Conservation (phyloP, 2,888 invertebrate species). For the Cylindroiulus punctatus region DNA sequence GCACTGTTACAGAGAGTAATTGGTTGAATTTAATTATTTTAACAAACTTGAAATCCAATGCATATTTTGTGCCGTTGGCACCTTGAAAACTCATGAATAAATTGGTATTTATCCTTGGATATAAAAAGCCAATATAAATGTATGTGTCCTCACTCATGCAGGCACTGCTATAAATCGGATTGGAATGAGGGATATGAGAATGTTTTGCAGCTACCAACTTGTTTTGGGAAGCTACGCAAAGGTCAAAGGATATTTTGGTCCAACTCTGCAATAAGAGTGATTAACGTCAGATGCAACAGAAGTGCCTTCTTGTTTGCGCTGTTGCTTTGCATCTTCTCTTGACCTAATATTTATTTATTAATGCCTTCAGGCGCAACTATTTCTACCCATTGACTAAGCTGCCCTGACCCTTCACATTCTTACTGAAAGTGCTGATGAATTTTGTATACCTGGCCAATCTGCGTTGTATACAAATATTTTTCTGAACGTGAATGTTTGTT, state of each 20-base stretch:
- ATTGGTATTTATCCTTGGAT: too few relatives aligned
- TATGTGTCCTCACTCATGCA: too few relatives aligned
- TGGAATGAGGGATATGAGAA: conserved; percentile 10
- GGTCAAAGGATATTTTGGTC: neutral
- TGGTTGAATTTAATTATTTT: neutral
- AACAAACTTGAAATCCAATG: neutral
- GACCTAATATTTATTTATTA: conserved; percentile 31
- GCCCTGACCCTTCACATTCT: neutral
- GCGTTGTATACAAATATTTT: neutral
- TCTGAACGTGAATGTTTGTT: neutral
- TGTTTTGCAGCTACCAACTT: neutral
- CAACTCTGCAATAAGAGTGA: neutral
- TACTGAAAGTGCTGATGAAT: neutral
- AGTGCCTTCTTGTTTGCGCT: neutral
- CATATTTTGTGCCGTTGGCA: neutral
- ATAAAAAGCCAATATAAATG: too few relatives aligned
- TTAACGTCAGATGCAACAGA: neutral
- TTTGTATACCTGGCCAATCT: neutral
- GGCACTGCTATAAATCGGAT: too few relatives aligned
- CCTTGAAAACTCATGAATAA: neutral
- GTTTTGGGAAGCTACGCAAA: neutral
- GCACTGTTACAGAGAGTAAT: neutral
- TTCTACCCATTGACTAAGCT: neutral
- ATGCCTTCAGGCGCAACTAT: neutral
- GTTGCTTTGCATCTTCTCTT: neutral